A percentile compares a stretch with the other conserved stretches of the same genome.
Evolutionary conservation across 2,797 vertebrate species (phyloP).

Genomic region (Botia almorhae): DNA sequence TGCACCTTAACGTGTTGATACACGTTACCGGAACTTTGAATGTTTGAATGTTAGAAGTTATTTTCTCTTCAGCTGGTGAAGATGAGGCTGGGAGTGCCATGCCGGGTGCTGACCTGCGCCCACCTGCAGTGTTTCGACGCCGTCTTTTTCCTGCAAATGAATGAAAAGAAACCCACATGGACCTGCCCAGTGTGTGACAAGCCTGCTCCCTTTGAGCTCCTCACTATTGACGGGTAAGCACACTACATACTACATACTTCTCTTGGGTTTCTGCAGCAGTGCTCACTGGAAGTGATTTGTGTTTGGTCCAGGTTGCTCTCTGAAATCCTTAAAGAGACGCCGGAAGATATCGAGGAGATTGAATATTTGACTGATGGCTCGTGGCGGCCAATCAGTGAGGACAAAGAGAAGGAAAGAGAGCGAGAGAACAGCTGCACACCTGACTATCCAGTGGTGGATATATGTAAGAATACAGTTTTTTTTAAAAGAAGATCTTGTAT

Average conservation of each 20-base stretch:
- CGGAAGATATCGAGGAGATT: conserved; percentile 92
- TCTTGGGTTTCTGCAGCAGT: background rate
- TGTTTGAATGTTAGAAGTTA: background rate
- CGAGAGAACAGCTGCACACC: conserved; percentile 90
- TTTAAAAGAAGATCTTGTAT: background rate
- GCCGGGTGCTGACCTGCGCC: conserved; percentile 93
- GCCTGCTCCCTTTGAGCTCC: conserved; percentile 93
- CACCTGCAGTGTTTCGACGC: conserved; percentile 99
- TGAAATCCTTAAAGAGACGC: conserved; percentile 92
- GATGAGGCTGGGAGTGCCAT: conserved; percentile 96
- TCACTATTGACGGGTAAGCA: conserved; percentile 94
- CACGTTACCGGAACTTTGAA: too few species aligned
- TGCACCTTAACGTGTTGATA: too few species aligned
- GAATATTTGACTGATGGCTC: conserved; percentile 96
- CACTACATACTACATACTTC: conserved; percentile 56
- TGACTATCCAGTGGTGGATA: conserved; percentile 89
- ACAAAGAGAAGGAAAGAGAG: conserved; percentile 88
- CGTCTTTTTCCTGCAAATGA: conserved; percentile 99
- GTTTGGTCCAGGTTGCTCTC: conserved; percentile 82
- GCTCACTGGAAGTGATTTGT: background rate
- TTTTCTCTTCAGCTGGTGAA: conserved; percentile 87
- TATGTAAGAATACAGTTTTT: conserved; percentile 77
- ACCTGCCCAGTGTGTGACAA: conserved; percentile 98
- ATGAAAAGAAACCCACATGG: conserved; percentile 99
- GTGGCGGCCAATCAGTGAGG: conserved; percentile 93